phyloP scores from a whole-genome alignment of 1,140 invertebrate species.

The Brachionus asplanchnoidis region DNA sequence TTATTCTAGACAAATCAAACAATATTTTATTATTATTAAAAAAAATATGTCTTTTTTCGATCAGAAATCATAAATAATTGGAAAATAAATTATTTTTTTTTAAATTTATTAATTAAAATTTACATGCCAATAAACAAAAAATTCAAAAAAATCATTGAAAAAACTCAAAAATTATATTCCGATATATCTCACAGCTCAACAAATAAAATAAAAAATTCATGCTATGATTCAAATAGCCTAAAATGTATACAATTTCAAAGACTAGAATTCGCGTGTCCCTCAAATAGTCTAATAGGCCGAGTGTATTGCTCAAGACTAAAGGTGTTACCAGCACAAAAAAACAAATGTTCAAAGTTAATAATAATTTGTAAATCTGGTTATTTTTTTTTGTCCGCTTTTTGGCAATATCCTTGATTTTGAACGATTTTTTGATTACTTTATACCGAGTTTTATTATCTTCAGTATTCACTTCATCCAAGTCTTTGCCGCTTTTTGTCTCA shows the following conservation, averaged over 20 bases:
- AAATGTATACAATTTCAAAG: conserved; percentile 27
- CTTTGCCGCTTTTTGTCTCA: background rate
- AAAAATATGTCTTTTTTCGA: too few species aligned
- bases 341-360: conserved; percentile 24
- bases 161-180: background rate
- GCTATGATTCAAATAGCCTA: conserved; percentile 37
- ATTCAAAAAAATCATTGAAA: background rate
- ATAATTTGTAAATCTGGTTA: conserved; percentile 28
- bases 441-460: background rate
- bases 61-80: too few species aligned
- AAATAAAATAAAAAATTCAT: conserved; percentile 39
- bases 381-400: conserved; percentile 25
- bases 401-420: conserved; percentile 9
- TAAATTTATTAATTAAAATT: background rate
- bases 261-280: background rate
- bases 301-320: conserved; percentile 18
- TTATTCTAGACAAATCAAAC: too few species aligned
- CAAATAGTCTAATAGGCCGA: background rate
- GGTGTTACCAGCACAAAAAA: conserved; percentile 40
- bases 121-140: background rate
- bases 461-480: background rate
- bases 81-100: too few species aligned
- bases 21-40: too few species aligned
- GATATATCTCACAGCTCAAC: conserved; percentile 37
- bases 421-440: background rate